phyloP scores from a whole-genome alignment of 2,113 vertebrate genomes.

The Cottus gobio region DNA sequence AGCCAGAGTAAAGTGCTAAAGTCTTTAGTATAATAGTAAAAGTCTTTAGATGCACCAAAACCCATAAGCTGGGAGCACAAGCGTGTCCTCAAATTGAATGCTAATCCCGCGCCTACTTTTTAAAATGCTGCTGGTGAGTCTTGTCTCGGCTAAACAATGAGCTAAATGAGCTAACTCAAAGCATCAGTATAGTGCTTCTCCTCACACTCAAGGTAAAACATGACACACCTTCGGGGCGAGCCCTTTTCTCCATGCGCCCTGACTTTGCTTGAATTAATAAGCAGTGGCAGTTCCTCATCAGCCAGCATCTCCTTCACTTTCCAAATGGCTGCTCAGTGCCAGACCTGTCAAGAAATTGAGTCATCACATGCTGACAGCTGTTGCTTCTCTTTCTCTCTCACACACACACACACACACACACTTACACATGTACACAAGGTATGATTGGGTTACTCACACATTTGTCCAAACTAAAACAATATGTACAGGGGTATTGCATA shows the following conservation, averaged over 20 bases:
- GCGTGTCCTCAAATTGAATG: neutral
- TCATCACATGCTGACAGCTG: slow-evolving; percentile 78
- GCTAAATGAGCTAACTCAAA: neutral
- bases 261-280: slow-evolving; percentile 71
- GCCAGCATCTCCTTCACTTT: slow-evolving; percentile 66
- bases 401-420: slow-evolving; percentile 41
- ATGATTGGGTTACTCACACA: slow-evolving; percentile 35
- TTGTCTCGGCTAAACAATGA: neutral
- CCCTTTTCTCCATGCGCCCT: slow-evolving; percentile 36
- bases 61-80: neutral
- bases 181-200: neutral
- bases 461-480: slow-evolving; percentile 20
- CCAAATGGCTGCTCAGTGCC: slow-evolving; percentile 76
- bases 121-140: neutral
- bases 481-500: neutral
- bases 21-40: neutral
- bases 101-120: neutral
- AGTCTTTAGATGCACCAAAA: neutral
- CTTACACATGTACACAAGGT: slow-evolving; percentile 21
- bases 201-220: neutral
- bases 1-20: neutral
- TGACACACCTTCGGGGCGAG: neutral
- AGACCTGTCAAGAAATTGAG: slow-evolving; percentile 79
- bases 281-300: slow-evolving; percentile 78
- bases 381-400: slow-evolving; percentile 42